A percentile compares a stretch with the other conserved stretches of the same genome.
Evolutionary conservation across 2,888 invertebrate genomes (phyloP).

Genomic region (Buathra laborator): DNA sequence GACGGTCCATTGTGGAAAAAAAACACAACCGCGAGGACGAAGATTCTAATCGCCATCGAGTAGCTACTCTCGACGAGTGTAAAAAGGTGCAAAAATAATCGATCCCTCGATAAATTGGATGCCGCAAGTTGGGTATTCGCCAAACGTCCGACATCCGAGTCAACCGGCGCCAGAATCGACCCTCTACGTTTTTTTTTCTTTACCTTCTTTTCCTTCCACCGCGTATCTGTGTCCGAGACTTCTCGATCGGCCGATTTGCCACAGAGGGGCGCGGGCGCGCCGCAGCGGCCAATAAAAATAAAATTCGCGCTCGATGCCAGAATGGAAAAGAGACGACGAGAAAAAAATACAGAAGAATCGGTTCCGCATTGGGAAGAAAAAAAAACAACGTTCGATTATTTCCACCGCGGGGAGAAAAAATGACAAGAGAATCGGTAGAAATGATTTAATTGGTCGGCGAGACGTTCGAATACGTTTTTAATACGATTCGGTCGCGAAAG

Average conservation of each 20-base stretch:
- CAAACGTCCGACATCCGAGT: conserved; percentile 57
- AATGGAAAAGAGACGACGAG: conserved; percentile 34
- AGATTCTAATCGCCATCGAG: not conserved
- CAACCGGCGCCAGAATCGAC: conserved; percentile 57
- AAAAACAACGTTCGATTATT: not conserved
- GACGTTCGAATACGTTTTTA: not conserved
- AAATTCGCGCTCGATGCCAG: conserved; percentile 21
- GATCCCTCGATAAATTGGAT: conserved; percentile 28
- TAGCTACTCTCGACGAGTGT: not conserved
- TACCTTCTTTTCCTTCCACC: conserved; percentile 4
- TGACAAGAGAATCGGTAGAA: not conserved
- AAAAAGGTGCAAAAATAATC: conserved; percentile 25
- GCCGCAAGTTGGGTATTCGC: conserved; percentile 43
- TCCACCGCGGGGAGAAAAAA: not conserved
- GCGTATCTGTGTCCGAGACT: not conserved
- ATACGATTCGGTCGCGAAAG: conserved; percentile 16
- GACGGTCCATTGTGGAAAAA: too few species aligned
- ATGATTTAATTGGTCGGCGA: conserved; percentile 29
- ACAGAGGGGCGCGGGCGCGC: not conserved
- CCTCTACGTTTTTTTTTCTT: conserved; percentile 3
- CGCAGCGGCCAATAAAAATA: conserved; percentile 41
- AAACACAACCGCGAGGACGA: too few species aligned
- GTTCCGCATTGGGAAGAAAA: not conserved
- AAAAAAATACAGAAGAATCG: conserved; percentile 1
- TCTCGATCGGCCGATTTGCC: conserved; percentile 42